Conservation (phyloP, 92 coral and sea anemone genomes). For the Porites cylindrica region DNA sequence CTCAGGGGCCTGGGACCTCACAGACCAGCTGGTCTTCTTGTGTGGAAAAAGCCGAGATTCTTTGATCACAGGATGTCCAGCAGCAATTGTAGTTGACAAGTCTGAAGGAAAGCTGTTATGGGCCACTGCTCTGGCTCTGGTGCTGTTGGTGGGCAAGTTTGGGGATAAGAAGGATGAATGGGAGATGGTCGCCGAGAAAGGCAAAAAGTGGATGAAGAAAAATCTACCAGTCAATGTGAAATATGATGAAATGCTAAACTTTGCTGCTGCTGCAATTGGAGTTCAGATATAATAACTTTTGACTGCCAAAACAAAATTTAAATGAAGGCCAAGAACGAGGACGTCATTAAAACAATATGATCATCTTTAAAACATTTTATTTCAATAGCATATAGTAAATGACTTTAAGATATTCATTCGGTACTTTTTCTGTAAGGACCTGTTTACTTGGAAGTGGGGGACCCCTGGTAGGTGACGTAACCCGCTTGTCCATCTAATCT, state of each 20-base stretch:
- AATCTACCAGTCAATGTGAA: conserved; percentile 40
- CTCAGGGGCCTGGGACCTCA: conserved; percentile 86
- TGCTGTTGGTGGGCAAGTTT: conserved; percentile 53
- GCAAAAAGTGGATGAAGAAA: conserved; percentile 70
- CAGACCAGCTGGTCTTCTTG: conserved; percentile 64
- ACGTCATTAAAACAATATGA: too few relatives aligned
- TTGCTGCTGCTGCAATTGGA: conserved; percentile 24
- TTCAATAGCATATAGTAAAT: too few relatives aligned
- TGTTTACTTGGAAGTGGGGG: too few relatives aligned
- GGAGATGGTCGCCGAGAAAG: conserved; percentile 83
- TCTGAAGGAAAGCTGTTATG: conserved; percentile 65
- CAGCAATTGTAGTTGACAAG: conserved; percentile 40
- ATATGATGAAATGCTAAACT: conserved; percentile 8
- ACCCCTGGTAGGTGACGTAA: too few relatives aligned
- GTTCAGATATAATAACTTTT: background rate
- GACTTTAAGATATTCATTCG: too few relatives aligned
- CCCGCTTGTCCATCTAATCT: too few relatives aligned
- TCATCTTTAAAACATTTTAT: too few relatives aligned
- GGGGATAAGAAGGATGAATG: conserved; percentile 73
- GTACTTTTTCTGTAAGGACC: too few relatives aligned
- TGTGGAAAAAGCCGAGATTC: conserved; percentile 46
- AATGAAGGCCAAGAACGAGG: too few relatives aligned
- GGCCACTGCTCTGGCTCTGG: conserved; percentile 88
- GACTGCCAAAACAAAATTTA: too few relatives aligned
- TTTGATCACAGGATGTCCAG: conserved; percentile 68